These are phyloP conservation scores for Platycheirus rosarum DNA, from an alignment of 2,888 invertebrate species.

Conservation along the genomic window DNA sequence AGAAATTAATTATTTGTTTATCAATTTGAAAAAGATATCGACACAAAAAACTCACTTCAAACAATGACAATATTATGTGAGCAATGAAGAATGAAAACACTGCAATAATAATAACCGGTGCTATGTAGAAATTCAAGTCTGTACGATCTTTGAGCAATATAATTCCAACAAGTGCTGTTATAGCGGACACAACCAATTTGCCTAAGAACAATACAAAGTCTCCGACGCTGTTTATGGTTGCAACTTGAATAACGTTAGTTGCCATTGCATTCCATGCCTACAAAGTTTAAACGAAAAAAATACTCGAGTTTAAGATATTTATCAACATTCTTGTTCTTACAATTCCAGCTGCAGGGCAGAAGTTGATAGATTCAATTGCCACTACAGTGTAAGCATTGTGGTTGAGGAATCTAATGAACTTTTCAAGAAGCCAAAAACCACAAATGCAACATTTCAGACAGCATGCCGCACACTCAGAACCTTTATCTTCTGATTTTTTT, in stretches of 20 bases:
- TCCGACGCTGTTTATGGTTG: slow-evolving; percentile 95
- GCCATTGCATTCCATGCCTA: slow-evolving; percentile 94
- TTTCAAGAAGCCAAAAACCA: slow-evolving; percentile 95
- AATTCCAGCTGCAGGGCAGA: slow-evolving; percentile 94
- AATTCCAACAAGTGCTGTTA: slow-evolving; percentile 91
- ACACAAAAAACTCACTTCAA: slow-evolving; percentile 87
- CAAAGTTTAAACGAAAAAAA: slow-evolving; percentile 74
- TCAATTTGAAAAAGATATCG: neutral
- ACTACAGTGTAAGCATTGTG: slow-evolving; percentile 98
- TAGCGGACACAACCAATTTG: slow-evolving; percentile 89
- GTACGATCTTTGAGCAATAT: slow-evolving; percentile 89
- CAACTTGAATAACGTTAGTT: slow-evolving; percentile 92
- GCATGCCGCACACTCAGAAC: slow-evolving; percentile 89
- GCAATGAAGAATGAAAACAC: slow-evolving; percentile 95
- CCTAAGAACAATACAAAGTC: slow-evolving; percentile 96
- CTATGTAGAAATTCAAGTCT: slow-evolving; percentile 91
- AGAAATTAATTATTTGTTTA: slow-evolving; percentile 21
- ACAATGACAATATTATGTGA: slow-evolving; percentile 95
- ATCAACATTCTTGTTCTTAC: slow-evolving; percentile 84
- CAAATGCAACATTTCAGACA: slow-evolving; percentile 92
- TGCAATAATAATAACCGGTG: slow-evolving; percentile 92
- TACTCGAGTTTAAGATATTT: neutral
- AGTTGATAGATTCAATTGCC: slow-evolving; percentile 94
- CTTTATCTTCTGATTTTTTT: slow-evolving; percentile 87
- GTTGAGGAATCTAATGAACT: slow-evolving; percentile 94